A percentile compares a stretch with the other conserved stretches of the same genome.
phyloP scores from a whole-genome alignment of 2,113 vertebrate genomes.

The Girardinichthys multiradiatus region DNA sequence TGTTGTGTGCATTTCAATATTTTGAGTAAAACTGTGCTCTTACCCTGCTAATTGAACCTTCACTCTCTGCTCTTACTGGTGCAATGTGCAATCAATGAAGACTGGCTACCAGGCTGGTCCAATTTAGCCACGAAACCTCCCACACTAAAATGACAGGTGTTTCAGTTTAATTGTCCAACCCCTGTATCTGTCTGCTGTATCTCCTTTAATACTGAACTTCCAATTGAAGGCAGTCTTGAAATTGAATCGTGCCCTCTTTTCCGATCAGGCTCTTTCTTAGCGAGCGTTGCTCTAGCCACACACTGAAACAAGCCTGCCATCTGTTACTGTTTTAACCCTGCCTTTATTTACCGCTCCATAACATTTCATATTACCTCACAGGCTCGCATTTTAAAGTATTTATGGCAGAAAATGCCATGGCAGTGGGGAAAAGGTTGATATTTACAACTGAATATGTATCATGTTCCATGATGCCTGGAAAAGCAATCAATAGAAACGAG shows the following conservation, averaged over 20 bases:
- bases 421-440: conserved; percentile 60
- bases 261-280: background rate
- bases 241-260: background rate
- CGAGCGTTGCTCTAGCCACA: conserved; percentile 6
- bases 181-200: background rate
- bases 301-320: background rate
- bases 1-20: too few relatives aligned
- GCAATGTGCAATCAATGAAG: too few relatives aligned
- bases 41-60: too few relatives aligned
- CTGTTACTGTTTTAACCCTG: conserved; percentile 18
- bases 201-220: conserved; percentile 17
- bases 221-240: conserved; percentile 26
- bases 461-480: conserved; percentile 73
- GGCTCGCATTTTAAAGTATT: conserved; percentile 51
- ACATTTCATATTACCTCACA: conserved; percentile 39
- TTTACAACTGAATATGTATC: conserved; percentile 70
- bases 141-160: too few relatives aligned
- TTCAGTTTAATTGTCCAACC: too few relatives aligned
- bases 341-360: conserved; percentile 43
- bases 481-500: conserved; percentile 69
- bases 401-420: conserved; percentile 43
- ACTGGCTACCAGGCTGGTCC: too few relatives aligned
- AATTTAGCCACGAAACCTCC: too few relatives aligned
- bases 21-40: too few relatives aligned
- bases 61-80: too few relatives aligned